Base-by-base conservation (phyloP, 2,113 vertebrate genomes). In the Gadus chalcogrammus region DNA sequence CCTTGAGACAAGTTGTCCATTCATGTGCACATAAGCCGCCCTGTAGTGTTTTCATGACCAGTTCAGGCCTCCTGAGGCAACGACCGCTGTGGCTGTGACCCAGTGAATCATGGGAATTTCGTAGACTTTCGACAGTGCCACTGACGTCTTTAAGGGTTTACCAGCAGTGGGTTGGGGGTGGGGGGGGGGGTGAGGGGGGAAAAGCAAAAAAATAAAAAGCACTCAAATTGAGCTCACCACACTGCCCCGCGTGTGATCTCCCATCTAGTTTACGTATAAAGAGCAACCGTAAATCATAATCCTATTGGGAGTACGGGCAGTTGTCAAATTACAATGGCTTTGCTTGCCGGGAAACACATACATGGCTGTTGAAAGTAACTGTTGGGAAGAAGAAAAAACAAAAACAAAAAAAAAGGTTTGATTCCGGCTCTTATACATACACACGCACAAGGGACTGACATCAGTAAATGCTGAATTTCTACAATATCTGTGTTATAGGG, bases 11-110 rank as follows among this genome's bases (percentile, higher is more conserved):
- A 85, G 86, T 88, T 81, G 88, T 62, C 24, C 20, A 18, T 70
- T 71, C 66, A 82, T 87, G 90, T 93, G 93, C 92, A 92, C 82
- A 79, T 85, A 78, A 67, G 73, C 12, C 20, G 79, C 84, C 82
- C 75, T 80, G 87, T 87, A 85, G 88, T 82, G 82, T 82, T 88
- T 86, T 82, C 90, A 89, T 90, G 91, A 90, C 89, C 74, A 84
- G 88, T 89, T 92, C 91, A 91, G 88, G 90, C 93, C 90, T 92
- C 88, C 91, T 78, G 77, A 80, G 78, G 79, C 64, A 64, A 68
- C 79, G 70, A 69, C 20, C 3, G 62, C 42, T 62, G 70, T 48
- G 68, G 67, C 69, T 70, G 70, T 31, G 67, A 73, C 67, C 78
- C 15, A 38, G 56, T 78, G 63, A 48, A 71, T 72, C 63, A 4